A percentile compares a stretch with the other conserved stretches of the same genome.
These are phyloP conservation scores for Anniella stebbinsi DNA, from an alignment of 2,797 vertebrate species.

Conservation along the genomic window DNA sequence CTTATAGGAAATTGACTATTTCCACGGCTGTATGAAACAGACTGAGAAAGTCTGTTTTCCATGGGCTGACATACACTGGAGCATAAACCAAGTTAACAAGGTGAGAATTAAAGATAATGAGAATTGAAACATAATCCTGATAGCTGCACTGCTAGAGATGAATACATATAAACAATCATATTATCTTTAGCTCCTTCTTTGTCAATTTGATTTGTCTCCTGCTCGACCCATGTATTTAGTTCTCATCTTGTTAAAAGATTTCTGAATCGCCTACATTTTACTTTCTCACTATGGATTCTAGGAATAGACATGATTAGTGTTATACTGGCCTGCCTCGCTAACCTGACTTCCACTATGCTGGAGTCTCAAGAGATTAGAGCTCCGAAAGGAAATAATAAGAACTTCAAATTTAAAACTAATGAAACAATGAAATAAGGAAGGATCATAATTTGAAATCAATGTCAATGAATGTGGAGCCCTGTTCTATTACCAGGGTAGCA, in stretches of 20 bases:
- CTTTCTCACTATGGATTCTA: background rate
- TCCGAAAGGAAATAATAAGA: background rate
- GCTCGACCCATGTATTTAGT: background rate
- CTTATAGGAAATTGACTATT: background rate
- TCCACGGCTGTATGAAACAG: background rate
- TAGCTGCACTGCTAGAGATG: background rate
- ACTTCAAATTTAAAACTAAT: background rate
- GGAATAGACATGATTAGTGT: background rate
- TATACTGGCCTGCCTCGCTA: background rate
- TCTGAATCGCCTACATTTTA: background rate
- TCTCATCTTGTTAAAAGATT: background rate
- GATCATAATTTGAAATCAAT: background rate
- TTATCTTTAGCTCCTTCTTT: background rate
- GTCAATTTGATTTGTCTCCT: background rate
- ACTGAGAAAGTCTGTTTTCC: background rate
- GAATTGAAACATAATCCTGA: constrained; percentile 2
- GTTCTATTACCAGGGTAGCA: background rate
- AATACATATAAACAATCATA: background rate
- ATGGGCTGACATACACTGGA: background rate
- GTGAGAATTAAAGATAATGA: constrained; percentile 18
- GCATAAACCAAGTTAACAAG: constrained; percentile 1
- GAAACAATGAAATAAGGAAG: background rate
- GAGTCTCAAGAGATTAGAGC: background rate
- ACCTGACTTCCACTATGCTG: background rate
- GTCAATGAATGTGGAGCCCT: background rate